A percentile compares a stretch with the other conserved stretches of the same genome.
These are phyloP conservation scores for Chanos chanos DNA, from an alignment of 2,797 vertebrate species.

Conservation along the genomic window DNA sequence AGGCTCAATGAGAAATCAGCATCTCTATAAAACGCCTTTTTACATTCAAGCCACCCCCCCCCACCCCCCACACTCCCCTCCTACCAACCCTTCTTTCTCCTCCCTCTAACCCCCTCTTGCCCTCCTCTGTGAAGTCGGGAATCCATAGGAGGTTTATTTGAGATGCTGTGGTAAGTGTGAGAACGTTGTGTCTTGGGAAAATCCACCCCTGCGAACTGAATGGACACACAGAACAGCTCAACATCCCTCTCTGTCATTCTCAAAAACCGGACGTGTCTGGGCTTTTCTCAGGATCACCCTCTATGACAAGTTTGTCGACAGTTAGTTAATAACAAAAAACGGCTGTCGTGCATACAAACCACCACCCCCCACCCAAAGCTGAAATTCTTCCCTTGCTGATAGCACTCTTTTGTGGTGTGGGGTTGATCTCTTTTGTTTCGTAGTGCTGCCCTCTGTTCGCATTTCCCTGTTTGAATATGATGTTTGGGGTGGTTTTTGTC, in stretches of 20 bases:
- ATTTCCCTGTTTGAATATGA: constrained; percentile 49
- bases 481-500: constrained; percentile 22
- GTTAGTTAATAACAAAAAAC: constrained; percentile 63
- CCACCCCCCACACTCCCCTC: constrained; percentile 16
- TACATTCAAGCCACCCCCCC: constrained; percentile 31
- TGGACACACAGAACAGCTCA: constrained; percentile 49
- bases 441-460: constrained; percentile 28
- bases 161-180: constrained; percentile 68
- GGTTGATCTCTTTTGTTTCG: constrained; percentile 19
- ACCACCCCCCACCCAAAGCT: too few relatives aligned
- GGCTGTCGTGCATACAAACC: constrained; percentile 52
- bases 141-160: constrained; percentile 73
- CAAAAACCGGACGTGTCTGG: constrained; percentile 57
- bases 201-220: constrained; percentile 60
- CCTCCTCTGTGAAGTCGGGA: constrained; percentile 64
- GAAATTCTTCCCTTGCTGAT: constrained; percentile 55
- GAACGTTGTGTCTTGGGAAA: constrained; percentile 65
- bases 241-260: constrained; percentile 40
- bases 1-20: constrained; percentile 76
- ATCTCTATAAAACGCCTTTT: constrained; percentile 70
- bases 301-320: constrained; percentile 48
- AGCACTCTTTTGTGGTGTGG: constrained; percentile 37
- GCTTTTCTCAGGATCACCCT: constrained; percentile 56
- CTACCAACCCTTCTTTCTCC: constrained; percentile 1
- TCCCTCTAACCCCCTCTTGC: constrained; percentile 43